Evolutionary conservation across 2,888 invertebrate genomes (phyloP), one percentile per base, ranked within the genome.

Genomic region (Thymelicus lineola): DNA sequence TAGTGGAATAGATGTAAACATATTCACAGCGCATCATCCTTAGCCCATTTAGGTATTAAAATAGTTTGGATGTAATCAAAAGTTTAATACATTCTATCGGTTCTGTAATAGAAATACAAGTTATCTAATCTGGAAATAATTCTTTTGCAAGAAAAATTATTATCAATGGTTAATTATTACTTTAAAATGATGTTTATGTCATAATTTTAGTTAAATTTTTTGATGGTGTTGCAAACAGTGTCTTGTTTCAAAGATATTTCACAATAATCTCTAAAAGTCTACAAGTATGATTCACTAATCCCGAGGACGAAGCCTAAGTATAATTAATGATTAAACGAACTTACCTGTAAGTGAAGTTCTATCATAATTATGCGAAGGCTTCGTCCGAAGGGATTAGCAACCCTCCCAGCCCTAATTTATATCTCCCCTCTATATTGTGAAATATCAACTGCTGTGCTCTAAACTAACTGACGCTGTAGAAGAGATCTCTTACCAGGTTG

Each of bases 71-170:
- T n/a, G n/a, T n/a, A n/a, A n/a, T n/a, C n/a, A n/a, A n/a, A n/a
- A n/a, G n/a, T 46, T n/a, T 46, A 46, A 46, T n/a, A 46, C 46
- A 46, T 46, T 46, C 46, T 46, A 46, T 46, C 14, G 46, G n/a
- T 46, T 46, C 46, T 46, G n/a, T 46, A 46, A 46, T 46, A 46
- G 46, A 46, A 46, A 14, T n/a, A 46, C n/a, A 46, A 46, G 46
- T 46, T n/a, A 46, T 46, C n/a, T 46, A 46, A n/a, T n/a, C n/a
- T 9, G 46, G n/a, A 46, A n/a, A 46, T 46, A n/a, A 46, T 46
- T 46, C n/a, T 14, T 46, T 46, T 46, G 46, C 46, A 46, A 46
- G 46, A 46, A n/a, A 14, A 46, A 46, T 46, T 46, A 46, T 46
- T 4, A 9, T 4, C 4, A n/a, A 9, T 46, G 0, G 6, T 46